Base-by-base conservation (phyloP, 2,797 vertebrate species). In the Hypotaenidia okinawae region DNA sequence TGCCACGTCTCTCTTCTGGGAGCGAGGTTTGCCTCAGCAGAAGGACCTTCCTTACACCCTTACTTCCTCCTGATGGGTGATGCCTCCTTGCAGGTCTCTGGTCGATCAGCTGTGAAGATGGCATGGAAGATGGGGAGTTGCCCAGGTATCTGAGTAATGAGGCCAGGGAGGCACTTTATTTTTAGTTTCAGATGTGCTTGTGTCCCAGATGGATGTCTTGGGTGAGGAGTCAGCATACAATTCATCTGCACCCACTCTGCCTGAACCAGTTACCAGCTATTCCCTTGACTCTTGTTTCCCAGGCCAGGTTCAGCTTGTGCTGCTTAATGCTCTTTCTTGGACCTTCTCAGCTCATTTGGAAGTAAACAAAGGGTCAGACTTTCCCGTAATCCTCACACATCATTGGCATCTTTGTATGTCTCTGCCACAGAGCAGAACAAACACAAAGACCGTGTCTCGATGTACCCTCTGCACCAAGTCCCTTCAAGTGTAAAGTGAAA, bases 351-450 rank as follows among this genome's bases (percentile, higher is more conserved):
- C 89, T 39, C 54, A 5, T 90, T 92, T 62, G 15, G 93, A 67
- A 47, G 39, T 35, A 70, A 67, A 84, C 69, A 90, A 92, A 94
- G 76, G 91, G 32, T 52, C 62, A 21, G 93, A 32, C 43, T 75
- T 92, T 92, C 91, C 91, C n/a, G 30, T 75, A 92, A 92, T 74
- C 89, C 84, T 85, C 89, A 70, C 89, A 61, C 91, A 61, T 32
- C 80, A 13, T 43, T 83, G 89, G 62, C 91, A 72, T 83, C 91
- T 81, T 41, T 86, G 77, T 70, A 18, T 35, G 90, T 5, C 70
- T 57, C 41, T n/a, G 88, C 92, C 77, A 12, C 76, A 37, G 90
- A 66, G 89, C 89, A 77, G 93, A 90, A 16, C 85, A 54, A 87
- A 62, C 90, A 94, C 95, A 90, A 91, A 94, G 88, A 10, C 91